Evolutionary conservation across 2,113 vertebrate species (phyloP).

Genomic region (Synchiropus splendidus): DNA sequence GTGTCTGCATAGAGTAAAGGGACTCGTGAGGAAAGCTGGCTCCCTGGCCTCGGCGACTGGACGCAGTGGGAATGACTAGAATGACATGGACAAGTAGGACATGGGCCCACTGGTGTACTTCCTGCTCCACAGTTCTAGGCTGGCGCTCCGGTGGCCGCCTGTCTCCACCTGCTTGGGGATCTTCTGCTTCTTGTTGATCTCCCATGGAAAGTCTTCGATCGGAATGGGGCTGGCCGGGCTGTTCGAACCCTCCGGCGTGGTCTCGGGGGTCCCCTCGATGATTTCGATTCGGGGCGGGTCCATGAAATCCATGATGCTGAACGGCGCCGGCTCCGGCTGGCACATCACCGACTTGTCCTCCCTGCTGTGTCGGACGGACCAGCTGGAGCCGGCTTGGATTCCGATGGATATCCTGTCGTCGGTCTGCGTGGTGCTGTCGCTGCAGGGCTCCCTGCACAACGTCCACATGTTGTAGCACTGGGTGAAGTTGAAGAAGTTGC

Average conservation of each 20-base stretch:
- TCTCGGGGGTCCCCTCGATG: constrained; percentile 63
- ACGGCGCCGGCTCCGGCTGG: constrained; percentile 65
- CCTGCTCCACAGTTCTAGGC: constrained; percentile 72
- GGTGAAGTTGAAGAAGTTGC: constrained; percentile 77
- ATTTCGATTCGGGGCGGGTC: constrained; percentile 67
- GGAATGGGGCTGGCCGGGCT: constrained; percentile 65
- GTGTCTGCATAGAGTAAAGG: constrained; percentile 65
- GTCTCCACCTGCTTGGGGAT: constrained; percentile 53
- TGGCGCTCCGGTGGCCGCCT: constrained; percentile 67
- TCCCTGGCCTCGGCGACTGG: constrained; percentile 19
- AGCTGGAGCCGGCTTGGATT: constrained; percentile 67
- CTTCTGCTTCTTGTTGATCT: constrained; percentile 63
- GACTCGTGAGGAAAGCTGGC: constrained; percentile 33
- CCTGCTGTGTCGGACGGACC: constrained; percentile 61
- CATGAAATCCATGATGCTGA: constrained; percentile 69
- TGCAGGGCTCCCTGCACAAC: constrained; percentile 66
- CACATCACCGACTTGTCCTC: constrained; percentile 72
- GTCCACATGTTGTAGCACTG: constrained; percentile 78
- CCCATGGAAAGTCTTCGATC: constrained; percentile 65
- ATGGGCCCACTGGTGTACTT: constrained; percentile 75
- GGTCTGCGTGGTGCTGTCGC: constrained; percentile 57
- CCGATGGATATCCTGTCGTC: constrained; percentile 67
- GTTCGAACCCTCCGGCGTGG: constrained; percentile 61
- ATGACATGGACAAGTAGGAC: constrained; percentile 75
- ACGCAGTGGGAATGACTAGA: constrained; percentile 57